Percentiles rank a stretch among this genome's conserved stretches.
phyloP scores from a whole-genome alignment of 2,113 vertebrate species.

The Peromyscus leucopus region DNA sequence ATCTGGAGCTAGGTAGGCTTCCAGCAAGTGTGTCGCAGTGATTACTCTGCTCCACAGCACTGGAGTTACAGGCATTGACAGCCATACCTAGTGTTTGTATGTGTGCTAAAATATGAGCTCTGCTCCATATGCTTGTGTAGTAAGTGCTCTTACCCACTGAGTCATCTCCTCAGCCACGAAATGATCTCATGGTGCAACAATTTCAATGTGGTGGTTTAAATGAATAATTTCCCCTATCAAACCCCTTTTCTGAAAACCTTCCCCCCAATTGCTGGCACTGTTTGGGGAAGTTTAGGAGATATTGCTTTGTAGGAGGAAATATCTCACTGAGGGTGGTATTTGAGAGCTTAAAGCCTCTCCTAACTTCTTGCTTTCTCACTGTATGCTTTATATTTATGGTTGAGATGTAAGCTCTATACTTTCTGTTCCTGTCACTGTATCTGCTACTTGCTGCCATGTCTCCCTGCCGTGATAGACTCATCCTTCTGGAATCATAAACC shows the following conservation, averaged over 20 bases:
- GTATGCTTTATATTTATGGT: background rate
- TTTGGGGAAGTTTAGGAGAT: background rate
- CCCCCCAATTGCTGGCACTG: background rate
- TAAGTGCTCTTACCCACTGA: background rate
- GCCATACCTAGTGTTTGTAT: background rate
- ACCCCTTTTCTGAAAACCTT: no score
- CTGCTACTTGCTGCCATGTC: background rate
- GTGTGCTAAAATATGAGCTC: background rate
- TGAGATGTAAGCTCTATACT: background rate
- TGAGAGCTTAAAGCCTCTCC: background rate
- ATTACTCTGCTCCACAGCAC: background rate
- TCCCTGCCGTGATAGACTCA: background rate
- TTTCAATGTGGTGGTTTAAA: background rate
- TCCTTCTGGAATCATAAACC: background rate
- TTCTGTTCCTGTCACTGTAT: no score
- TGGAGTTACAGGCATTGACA: background rate
- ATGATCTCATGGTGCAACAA: background rate
- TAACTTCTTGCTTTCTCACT: background rate
- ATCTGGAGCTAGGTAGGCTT: background rate
- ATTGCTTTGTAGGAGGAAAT: background rate
- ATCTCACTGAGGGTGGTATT: no score
- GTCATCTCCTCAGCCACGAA: no score
- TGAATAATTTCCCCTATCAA: background rate
- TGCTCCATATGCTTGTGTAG: background rate
- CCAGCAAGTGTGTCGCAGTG: background rate